Percentiles rank a stretch among this genome's conserved stretches.
These are phyloP conservation scores for Conops quadrifasciatus DNA, from an alignment of 2,888 invertebrate species.

Conservation along the genomic window DNA sequence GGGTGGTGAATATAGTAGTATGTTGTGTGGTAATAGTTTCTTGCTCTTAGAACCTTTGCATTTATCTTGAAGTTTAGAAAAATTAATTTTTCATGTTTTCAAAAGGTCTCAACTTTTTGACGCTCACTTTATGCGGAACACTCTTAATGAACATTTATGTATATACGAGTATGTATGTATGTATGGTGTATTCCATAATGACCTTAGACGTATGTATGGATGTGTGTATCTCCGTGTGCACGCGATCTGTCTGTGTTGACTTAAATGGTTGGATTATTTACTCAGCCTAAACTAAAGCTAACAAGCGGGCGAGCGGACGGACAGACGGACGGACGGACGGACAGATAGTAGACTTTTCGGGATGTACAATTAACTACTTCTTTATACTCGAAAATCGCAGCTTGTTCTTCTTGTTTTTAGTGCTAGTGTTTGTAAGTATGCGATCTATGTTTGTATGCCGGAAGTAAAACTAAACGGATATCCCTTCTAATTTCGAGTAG, in stretches of 20 bases:
- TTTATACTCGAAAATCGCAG: no score
- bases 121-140: no score
- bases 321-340: background rate
- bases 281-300: background rate
- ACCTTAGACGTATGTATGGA: background rate
- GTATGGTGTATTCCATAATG: background rate
- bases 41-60: no score
- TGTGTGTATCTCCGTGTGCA: background rate
- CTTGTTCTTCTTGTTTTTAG: background rate
- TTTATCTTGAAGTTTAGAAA: no score
- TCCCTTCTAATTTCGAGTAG: conserved; percentile 26
- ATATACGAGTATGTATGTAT: background rate
- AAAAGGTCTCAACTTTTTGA: no score
- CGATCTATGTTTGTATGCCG: background rate
- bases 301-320: background rate
- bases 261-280: background rate
- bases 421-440: background rate
- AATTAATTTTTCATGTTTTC: no score
- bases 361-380: no score
- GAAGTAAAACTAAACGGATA: conserved; percentile 34
- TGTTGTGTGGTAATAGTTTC: no score
- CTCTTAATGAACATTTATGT: background rate
- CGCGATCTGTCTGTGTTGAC: background rate
- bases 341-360: background rate
- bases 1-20: no score